Evolutionary conservation across 2,888 invertebrate genomes (phyloP).

Genomic region (Rapana venosa): DNA sequence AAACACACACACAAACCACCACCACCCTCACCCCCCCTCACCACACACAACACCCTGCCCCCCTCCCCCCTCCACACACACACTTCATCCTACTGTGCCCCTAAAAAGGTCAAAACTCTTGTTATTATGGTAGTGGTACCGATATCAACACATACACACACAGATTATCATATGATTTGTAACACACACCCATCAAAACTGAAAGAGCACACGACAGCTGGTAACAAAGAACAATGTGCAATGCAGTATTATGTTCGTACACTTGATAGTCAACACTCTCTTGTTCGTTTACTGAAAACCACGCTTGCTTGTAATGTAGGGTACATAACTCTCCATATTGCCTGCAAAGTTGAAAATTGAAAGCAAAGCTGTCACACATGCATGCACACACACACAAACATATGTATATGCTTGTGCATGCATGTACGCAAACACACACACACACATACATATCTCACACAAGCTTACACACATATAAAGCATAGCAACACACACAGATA

Average conservation of each 20-base stretch:
- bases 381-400: conserved; percentile 6
- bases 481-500: neutral
- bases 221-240: too few relatives aligned
- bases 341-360: neutral
- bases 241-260: neutral
- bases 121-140: too few relatives aligned
- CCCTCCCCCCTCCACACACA: too few relatives aligned
- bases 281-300: neutral
- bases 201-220: too few relatives aligned
- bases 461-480: too few relatives aligned
- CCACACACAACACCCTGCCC: too few relatives aligned
- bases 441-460: neutral
- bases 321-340: neutral
- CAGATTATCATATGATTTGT: too few relatives aligned
- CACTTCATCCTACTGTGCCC: too few relatives aligned
- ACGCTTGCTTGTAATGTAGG: neutral
- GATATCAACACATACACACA: too few relatives aligned
- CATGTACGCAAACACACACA: neutral
- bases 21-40: too few relatives aligned
- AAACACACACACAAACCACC: neutral
- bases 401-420: neutral
- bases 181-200: too few relatives aligned
- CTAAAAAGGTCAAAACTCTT: too few relatives aligned
- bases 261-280: neutral
- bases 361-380: neutral